Evolutionary conservation across 2,797 vertebrate genomes (phyloP).

Genomic region (Natrix natrix): DNA sequence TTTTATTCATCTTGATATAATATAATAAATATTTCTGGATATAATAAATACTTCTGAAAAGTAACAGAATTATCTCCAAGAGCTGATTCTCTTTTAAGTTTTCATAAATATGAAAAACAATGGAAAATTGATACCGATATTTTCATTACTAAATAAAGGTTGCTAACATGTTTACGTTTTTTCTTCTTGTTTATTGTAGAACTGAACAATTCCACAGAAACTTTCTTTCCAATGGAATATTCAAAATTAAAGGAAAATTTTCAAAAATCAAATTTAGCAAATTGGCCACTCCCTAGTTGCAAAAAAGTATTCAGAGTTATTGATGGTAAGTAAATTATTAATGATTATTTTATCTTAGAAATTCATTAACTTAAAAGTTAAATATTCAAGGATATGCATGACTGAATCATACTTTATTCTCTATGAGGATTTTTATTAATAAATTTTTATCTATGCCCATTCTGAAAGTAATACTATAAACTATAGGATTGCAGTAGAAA

Average conservation of each 20-base stretch:
- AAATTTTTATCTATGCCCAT: background rate
- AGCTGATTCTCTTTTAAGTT: slow-evolving; percentile 9
- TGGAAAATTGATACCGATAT: slow-evolving; percentile 14
- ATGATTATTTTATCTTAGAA: slow-evolving; percentile 1
- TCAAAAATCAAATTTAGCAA: slow-evolving; percentile 75
- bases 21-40: background rate
- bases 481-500: background rate
- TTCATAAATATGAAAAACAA: slow-evolving; percentile 6
- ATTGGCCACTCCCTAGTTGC: slow-evolving; percentile 77
- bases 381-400: slow-evolving; percentile 23
- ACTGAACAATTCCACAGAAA: slow-evolving; percentile 74
- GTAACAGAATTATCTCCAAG: slow-evolving; percentile 29
- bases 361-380: background rate
- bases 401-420: background rate
- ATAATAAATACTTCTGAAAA: background rate
- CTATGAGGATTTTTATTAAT: background rate
- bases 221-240: slow-evolving; percentile 75
- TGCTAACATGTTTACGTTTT: slow-evolving; percentile 13
- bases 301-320: slow-evolving; percentile 73
- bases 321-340: slow-evolving; percentile 70
- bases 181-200: slow-evolving; percentile 66
- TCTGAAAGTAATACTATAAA: background rate
- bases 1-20: background rate
- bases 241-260: slow-evolving; percentile 78
- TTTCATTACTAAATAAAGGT: slow-evolving; percentile 12